Conservation (phyloP, 2,888 invertebrate genomes). For the Lasioglossum lativentre region DNA sequence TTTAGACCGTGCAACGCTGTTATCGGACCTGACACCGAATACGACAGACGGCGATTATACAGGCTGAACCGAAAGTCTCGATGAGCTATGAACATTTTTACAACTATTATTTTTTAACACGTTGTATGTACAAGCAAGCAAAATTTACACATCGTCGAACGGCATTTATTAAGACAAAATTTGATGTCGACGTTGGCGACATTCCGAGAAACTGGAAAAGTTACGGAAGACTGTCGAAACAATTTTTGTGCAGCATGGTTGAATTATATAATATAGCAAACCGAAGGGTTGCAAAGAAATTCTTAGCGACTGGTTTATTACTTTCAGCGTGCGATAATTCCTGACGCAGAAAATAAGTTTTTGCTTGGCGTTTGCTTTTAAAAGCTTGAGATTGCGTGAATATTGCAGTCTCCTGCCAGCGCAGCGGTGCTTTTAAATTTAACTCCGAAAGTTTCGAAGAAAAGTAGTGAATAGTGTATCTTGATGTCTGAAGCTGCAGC, state of each 20-base stretch:
- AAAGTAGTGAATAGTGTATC: not conserved
- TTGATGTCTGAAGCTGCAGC: not conserved
- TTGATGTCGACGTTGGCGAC: not conserved
- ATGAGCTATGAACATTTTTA: too few species aligned
- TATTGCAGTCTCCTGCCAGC: not conserved
- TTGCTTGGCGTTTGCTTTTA: not conserved
- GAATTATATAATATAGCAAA: not conserved
- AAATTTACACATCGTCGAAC: too few species aligned
- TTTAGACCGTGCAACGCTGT: not conserved
- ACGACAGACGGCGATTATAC: not conserved
- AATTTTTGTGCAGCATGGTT: not conserved
- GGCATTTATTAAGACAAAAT: too few species aligned
- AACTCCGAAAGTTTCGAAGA: not conserved
- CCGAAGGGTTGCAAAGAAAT: not conserved
- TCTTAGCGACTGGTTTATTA: not conserved
- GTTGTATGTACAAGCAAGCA: too few species aligned
- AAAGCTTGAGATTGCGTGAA: not conserved
- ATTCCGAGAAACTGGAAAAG: not conserved
- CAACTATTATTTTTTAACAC: too few species aligned
- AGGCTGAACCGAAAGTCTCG: not conserved
- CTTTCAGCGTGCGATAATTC: not conserved
- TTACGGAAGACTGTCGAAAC: not conserved
- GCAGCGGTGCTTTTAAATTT: not conserved
- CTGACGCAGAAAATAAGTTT: not conserved
- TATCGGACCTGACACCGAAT: not conserved